A percentile compares a stretch with the other conserved stretches of the same genome.
Conservation (phyloP, 2,888 invertebrate genomes). For the Dastarcus helophoroides region DNA sequence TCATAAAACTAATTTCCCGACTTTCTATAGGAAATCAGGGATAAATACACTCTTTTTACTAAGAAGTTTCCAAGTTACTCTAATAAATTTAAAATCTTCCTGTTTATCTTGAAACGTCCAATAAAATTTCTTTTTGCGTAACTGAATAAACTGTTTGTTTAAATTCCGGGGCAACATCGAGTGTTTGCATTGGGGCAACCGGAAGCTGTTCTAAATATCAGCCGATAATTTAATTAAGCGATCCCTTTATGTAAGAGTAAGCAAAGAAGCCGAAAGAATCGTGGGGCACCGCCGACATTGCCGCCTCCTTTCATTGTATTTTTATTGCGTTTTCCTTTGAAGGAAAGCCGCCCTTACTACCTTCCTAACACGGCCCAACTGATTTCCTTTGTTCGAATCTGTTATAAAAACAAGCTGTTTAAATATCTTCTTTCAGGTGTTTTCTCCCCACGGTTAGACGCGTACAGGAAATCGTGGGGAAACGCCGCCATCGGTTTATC, state of each 20-base stretch:
- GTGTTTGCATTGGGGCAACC: conserved; percentile 26
- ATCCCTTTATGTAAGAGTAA: conserved; percentile 27
- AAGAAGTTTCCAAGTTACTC: too few relatives aligned
- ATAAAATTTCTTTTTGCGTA: too few relatives aligned
- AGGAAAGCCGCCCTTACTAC: conserved; percentile 22
- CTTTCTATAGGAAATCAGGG: too few relatives aligned
- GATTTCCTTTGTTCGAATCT: conserved; percentile 22
- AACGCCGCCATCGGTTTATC: too few relatives aligned
- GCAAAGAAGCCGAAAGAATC: conserved; percentile 29
- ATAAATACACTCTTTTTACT: too few relatives aligned
- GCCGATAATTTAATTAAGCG: conserved; percentile 40
- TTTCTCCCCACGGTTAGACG: too few relatives aligned
- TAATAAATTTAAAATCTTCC: too few relatives aligned
- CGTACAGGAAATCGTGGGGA: too few relatives aligned
- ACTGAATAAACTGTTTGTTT: too few relatives aligned
- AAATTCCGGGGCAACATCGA: conserved; percentile 21
- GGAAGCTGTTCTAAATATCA: conserved; percentile 36
- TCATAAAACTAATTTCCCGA: too few relatives aligned
- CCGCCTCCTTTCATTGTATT: conserved; percentile 26
- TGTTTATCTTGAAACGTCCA: too few relatives aligned
- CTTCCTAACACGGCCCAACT: conserved; percentile 23
- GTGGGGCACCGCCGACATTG: too few relatives aligned
- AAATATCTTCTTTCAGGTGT: conserved; percentile 11
- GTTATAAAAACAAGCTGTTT: conserved; percentile 12
- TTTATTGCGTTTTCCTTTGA: conserved; percentile 27